Percentiles rank a stretch among this genome's conserved stretches.
Conservation (phyloP, 2,888 invertebrate species). For the Chesias legatella region DNA sequence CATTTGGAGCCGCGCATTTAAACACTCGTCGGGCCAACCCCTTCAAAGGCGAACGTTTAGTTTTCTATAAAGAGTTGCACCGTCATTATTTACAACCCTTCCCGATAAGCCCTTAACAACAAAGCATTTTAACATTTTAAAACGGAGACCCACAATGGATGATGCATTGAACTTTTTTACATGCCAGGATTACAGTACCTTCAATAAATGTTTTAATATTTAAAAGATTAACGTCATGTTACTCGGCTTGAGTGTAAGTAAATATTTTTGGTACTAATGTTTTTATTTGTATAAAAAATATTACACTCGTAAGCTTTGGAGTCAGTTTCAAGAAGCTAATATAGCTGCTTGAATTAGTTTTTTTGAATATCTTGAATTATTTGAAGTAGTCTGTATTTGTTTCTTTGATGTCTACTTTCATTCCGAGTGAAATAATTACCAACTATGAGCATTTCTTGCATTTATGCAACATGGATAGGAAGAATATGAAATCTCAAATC, state of each 20-base stretch:
- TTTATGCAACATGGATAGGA: no score
- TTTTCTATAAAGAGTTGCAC: constrained; percentile 67
- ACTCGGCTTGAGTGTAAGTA: constrained; percentile 36
- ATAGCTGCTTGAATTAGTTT: no score
- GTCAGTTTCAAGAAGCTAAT: neutral
- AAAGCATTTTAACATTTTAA: constrained; percentile 78
- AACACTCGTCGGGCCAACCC: constrained; percentile 27
- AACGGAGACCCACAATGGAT: constrained; percentile 66
- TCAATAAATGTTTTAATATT: constrained; percentile 77
- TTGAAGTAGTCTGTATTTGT: no score
- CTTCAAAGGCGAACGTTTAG: constrained; percentile 57
- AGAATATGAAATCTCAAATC: no score
- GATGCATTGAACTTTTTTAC: constrained; percentile 63
- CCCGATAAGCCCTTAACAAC: constrained; percentile 72
- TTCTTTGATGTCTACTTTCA: no score
- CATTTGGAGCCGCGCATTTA: constrained; percentile 21
- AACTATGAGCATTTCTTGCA: no score
- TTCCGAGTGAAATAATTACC: no score
- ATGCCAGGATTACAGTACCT: constrained; percentile 56
- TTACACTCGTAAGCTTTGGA: neutral
- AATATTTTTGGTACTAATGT: constrained; percentile 40
- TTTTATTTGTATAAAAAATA: constrained; percentile 50
- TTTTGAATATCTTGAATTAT: no score
- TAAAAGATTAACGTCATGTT: constrained; percentile 77
- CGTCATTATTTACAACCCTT: constrained; percentile 80